These are phyloP conservation scores for Coracopsis vasa DNA, from an alignment of 2,113 vertebrate genomes.

Conservation along the genomic window DNA sequence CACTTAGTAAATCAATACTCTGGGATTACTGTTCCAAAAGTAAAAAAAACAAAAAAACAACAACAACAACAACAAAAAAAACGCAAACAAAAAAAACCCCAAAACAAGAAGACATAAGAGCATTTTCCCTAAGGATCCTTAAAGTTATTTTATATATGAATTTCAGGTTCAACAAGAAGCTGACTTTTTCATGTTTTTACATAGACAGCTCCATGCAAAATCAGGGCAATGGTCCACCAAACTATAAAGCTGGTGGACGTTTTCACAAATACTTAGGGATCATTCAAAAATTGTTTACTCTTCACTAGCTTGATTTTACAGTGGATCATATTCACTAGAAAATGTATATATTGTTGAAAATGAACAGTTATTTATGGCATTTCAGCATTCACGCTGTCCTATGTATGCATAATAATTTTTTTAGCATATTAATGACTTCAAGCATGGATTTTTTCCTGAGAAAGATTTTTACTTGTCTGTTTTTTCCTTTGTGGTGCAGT, in stretches of 20 bases:
- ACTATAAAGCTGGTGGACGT: neutral
- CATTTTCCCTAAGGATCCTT: neutral
- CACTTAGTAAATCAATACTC: neutral
- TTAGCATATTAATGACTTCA: neutral
- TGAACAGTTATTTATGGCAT: fast-evolving
- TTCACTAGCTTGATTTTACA: neutral
- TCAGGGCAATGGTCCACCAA: neutral
- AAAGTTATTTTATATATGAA: neutral
- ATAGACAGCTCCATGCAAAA: neutral
- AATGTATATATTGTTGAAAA: neutral
- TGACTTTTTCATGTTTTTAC: neutral
- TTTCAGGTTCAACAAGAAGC: neutral
- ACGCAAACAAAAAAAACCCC: neutral
- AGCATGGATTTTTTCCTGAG: neutral
- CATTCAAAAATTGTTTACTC: neutral
- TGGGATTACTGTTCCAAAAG: neutral
- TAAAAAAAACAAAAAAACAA: neutral
- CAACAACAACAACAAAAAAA: neutral
- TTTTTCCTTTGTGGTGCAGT: neutral
- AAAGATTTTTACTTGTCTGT: neutral
- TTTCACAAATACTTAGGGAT: neutral
- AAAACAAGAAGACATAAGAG: neutral
- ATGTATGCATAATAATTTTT: neutral
- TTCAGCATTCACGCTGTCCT: neutral
- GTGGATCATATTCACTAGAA: neutral